Evolutionary conservation across 1,140 invertebrate species (phyloP), one percentile per base, ranked within the genome.

Genomic region (Drosophila lacertosa): DNA sequence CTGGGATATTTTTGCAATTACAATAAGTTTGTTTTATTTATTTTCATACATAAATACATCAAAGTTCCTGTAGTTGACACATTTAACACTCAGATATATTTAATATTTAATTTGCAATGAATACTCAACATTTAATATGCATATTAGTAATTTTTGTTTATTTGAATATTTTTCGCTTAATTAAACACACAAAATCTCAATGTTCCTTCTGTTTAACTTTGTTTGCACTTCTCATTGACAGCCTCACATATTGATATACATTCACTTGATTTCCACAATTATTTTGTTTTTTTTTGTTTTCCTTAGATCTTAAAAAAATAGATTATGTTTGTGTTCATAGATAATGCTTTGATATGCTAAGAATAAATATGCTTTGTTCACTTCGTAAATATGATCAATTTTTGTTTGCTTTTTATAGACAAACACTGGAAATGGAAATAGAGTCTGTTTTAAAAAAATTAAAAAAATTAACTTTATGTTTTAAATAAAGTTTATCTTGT

Each of bases 341-440:
- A 50, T 59, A 32, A 45, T 55, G 22, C 35, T 71, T 48, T 82
- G 83, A 86, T 88, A 88, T 89, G 83, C 74, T 66, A 63, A 33
- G 48, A 40, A 42, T 70, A 70, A 67, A 79, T 79, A 75, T 70
- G 60, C 65, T 39, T 69, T 54, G 26, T 45, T 50, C 60, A 33
- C 20, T 5, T 40, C n/a, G 5, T 22, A 22, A 39, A 22, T 59
- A 11, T 59, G 6, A 15, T 48, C 32, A 3, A 45, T 55, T 29
- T 16, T 2, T 33, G 2, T 29, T 9, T 7, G 22, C 22, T 26
- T 6, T 6, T 26, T 26, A 26, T 6, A 6, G 4, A 26, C 5
- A 1, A 26, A 26, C 24, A 26, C n/a, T n/a, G n/a, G n/a, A 26
- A 26, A 26, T 26, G n/a, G n/a, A n/a, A n/a, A n/a, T n/a, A n/a